Base-by-base conservation (phyloP, 2,797 vertebrate species). In the Protosalanx chinensis region DNA sequence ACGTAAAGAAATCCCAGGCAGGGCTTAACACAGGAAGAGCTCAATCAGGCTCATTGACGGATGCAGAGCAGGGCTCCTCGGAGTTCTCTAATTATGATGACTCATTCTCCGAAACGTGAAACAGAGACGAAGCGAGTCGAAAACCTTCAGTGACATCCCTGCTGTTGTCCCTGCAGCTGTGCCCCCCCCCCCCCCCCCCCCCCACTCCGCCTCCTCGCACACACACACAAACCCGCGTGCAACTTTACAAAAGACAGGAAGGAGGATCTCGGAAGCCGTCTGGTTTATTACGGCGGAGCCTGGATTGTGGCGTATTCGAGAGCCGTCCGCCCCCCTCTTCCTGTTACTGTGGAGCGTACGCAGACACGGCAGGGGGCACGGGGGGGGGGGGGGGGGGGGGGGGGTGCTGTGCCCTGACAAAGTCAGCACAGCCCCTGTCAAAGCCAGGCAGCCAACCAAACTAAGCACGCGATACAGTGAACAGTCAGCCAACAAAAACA, bases 221-320 rank as follows among this genome's bases (percentile, higher is more conserved):
- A 27, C 23, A 27, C 23, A 27, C 23, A 27, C 23, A 27, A 27
- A 27, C 23, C 1, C 23, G 23, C 23, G 23, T 1, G 23, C 53
- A 70, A 62, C 29, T 30, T 72, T 64, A 68, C 57, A 70, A 46
- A 67, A 49, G 68, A 46, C 64, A 66, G 29, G 29, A 27, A 46
- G 33, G 82, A 58, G 63, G 60, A 10, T n/a, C 6, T 64, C 15
- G 56, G 66, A 23, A 29, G 27, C 16, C 32, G 67, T 64, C 63
- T 68, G 75, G 70, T 56, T 67, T 67, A 27, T 74, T 76, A 53
- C 60, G 37, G 49, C 85, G 84, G 76, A 80, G 67, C 81, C 78
- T 81, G 81, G 78, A 83, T 79, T 79, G 77, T 77, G 46, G 16
- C 76, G 67, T 66, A 84, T 85, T 82, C 80, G 23, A 79, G 73